phyloP scores from a whole-genome alignment of 2,888 invertebrate species.

The Helicoverpa assulta region DNA sequence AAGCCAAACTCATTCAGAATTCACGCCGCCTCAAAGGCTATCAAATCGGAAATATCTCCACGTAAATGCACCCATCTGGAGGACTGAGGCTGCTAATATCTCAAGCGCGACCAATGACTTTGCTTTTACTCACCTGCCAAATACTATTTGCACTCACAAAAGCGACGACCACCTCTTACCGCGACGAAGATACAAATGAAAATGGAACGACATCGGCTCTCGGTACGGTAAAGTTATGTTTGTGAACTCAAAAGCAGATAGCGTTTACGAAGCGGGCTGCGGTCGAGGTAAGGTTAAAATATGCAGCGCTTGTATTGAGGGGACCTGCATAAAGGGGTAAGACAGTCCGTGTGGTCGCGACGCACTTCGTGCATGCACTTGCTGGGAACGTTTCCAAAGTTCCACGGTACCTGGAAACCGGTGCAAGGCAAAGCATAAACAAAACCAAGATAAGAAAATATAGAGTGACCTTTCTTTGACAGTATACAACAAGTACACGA shows the following conservation, averaged over 20 bases:
- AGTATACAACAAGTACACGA: too few species aligned
- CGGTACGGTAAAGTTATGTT: slow-evolving; percentile 58
- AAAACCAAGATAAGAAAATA: too few species aligned
- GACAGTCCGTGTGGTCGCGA: slow-evolving; percentile 82
- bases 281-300: slow-evolving; percentile 86
- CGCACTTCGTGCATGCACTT: slow-evolving; percentile 77
- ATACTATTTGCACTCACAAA: slow-evolving; percentile 37
- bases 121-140: slow-evolving; percentile 79
- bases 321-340: slow-evolving; percentile 86
- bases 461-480: too few species aligned
- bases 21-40: slow-evolving; percentile 81
- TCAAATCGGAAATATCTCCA: slow-evolving; percentile 84
- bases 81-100: slow-evolving; percentile 85
- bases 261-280: slow-evolving; percentile 84
- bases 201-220: slow-evolving; percentile 45
- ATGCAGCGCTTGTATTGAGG: slow-evolving; percentile 88
- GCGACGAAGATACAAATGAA: slow-evolving; percentile 50
- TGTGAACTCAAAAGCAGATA: slow-evolving; percentile 81
- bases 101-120: slow-evolving; percentile 84
- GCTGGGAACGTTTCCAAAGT: slow-evolving; percentile 62
- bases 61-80: slow-evolving; percentile 85
- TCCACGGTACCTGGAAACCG: slow-evolving; percentile 34
- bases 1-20: slow-evolving; percentile 62
- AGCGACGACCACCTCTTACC: slow-evolving; percentile 41
- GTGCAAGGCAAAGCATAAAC: background rate